Percentiles rank a stretch among this genome's conserved stretches.
These are phyloP conservation scores for Pangasius macronema DNA, from an alignment of 2,797 vertebrate genomes.

Conservation along the genomic window DNA sequence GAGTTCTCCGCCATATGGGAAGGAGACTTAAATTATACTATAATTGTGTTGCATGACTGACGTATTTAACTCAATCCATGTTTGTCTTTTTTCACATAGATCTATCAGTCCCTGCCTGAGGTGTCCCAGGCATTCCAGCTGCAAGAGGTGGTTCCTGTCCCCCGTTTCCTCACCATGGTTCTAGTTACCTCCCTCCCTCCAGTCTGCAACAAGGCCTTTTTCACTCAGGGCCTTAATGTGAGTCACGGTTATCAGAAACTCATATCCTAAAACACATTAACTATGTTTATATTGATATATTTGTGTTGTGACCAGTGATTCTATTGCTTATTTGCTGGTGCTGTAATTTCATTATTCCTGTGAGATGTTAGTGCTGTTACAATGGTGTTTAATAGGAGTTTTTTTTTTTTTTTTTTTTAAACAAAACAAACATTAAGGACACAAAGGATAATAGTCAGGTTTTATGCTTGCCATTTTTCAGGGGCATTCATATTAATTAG, in stretches of 20 bases:
- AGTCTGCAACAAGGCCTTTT: constrained; percentile 89
- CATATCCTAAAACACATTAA: neutral
- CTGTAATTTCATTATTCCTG: neutral
- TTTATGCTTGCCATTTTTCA: neutral
- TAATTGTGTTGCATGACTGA: neutral
- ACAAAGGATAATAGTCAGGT: neutral
- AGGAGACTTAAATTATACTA: neutral
- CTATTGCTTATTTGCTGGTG: neutral
- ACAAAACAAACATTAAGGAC: too few relatives aligned
- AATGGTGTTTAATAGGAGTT: neutral
- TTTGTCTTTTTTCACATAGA: constrained; percentile 69
- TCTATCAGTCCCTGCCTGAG: constrained; percentile 89
- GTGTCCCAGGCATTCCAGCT: constrained; percentile 81
- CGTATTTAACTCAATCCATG: neutral
- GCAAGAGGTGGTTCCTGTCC: constrained; percentile 80
- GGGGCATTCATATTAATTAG: neutral
- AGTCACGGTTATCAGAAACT: constrained; percentile 58
- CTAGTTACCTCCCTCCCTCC: constrained; percentile 87
- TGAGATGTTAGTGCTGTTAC: neutral
- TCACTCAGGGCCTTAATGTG: constrained; percentile 91
- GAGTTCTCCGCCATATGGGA: neutral
- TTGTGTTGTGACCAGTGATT: neutral
- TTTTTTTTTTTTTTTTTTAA: neutral
- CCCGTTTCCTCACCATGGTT: constrained; percentile 85
- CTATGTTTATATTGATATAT: neutral